Conservation (phyloP, 2,797 vertebrate genomes). For the Typhlichthys subterraneus region DNA sequence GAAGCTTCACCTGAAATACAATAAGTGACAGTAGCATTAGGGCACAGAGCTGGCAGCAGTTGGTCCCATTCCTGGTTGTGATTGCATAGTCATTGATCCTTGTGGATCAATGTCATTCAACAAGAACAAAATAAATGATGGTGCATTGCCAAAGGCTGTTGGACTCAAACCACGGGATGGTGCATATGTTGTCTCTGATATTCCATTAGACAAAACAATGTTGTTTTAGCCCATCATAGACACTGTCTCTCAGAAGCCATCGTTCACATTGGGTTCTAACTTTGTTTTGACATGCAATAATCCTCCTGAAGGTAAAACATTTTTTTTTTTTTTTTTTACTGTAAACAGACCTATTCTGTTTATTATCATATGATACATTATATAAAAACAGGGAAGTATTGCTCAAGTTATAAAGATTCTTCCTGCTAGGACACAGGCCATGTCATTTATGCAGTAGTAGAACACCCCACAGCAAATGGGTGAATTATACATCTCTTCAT, state of each 20-base stretch:
- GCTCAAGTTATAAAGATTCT: no score
- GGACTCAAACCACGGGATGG: slow-evolving; percentile 34
- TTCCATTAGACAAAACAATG: slow-evolving; percentile 44
- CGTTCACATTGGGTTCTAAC: slow-evolving; percentile 43
- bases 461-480: no score
- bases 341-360: no score
- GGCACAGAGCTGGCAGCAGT: slow-evolving; percentile 35
- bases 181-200: slow-evolving; percentile 43
- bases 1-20: slow-evolving; percentile 24
- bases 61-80: slow-evolving; percentile 40
- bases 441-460: no score
- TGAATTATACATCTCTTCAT: no score
- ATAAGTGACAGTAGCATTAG: slow-evolving; percentile 16
- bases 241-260: slow-evolving; percentile 33
- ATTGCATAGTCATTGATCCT: slow-evolving; percentile 32
- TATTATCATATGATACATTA: no score
- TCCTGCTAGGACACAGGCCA: no score
- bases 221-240: slow-evolving; percentile 33
- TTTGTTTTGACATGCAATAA: slow-evolving; percentile 42
- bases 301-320: not conserved
- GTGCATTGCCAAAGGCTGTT: slow-evolving; percentile 54
- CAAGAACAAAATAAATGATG: slow-evolving; percentile 51
- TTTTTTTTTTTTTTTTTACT: no score
- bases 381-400: no score
- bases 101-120: slow-evolving; percentile 57